Conservation (phyloP, 2,113 vertebrate species). For the Leptodactylus fuscus region DNA sequence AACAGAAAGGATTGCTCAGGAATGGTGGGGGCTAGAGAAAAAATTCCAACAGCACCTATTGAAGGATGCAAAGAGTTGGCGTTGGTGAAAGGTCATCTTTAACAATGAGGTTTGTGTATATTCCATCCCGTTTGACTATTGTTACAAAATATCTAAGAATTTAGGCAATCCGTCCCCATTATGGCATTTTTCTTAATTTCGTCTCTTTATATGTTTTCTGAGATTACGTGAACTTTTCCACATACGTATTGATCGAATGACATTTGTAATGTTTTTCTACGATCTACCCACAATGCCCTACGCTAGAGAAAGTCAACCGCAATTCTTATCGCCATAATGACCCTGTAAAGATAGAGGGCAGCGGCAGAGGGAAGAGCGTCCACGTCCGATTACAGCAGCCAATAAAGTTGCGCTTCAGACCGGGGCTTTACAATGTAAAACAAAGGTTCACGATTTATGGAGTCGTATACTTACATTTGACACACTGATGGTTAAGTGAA, state of each 20-base stretch:
- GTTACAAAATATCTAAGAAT: too few relatives aligned
- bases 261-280: not conserved
- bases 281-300: not conserved
- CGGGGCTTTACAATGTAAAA: conserved; percentile 1
- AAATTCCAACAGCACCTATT: too few relatives aligned
- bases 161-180: too few relatives aligned
- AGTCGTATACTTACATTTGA: not conserved
- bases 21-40: too few relatives aligned
- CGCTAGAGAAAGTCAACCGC: not conserved
- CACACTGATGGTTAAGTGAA: not conserved
- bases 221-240: not conserved
- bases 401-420: not conserved
- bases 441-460: conserved; percentile 7
- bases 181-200: not conserved
- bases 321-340: not conserved
- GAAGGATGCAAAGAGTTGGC: too few relatives aligned
- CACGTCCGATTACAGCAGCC: not conserved
- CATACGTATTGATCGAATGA: not conserved
- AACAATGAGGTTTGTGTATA: too few relatives aligned
- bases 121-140: too few relatives aligned
- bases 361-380: not conserved
- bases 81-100: too few relatives aligned
- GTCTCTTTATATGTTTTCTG: too few relatives aligned
- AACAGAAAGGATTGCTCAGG: too few relatives aligned
- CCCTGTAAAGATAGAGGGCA: not conserved